Percentiles rank a stretch among this genome's conserved stretches.
These are phyloP conservation scores for Anseranas semipalmata DNA, from an alignment of 2,113 vertebrate species.

Conservation along the genomic window DNA sequence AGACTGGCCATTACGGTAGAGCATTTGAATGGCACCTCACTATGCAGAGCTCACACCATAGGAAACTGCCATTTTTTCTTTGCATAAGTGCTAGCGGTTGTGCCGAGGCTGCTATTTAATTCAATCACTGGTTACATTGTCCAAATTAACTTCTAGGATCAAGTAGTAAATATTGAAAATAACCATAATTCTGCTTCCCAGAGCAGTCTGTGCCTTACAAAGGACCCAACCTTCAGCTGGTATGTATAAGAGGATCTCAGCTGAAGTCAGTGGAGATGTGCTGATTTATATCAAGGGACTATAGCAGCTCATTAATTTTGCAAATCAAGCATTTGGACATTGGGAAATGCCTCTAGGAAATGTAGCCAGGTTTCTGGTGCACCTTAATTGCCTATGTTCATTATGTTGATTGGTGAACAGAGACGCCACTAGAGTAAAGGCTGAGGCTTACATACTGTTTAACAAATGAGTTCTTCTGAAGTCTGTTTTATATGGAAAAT, in stretches of 20 bases:
- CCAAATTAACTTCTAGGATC: slow-evolving; percentile 31
- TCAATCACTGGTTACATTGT: background rate
- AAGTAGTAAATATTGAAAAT: slow-evolving; percentile 52
- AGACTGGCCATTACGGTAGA: background rate
- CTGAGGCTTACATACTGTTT: slow-evolving; percentile 9
- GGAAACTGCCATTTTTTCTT: background rate
- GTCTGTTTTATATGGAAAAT: slow-evolving; percentile 58
- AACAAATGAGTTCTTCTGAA: slow-evolving; percentile 61
- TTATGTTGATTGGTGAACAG: slow-evolving; percentile 63
- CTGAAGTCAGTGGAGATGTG: slow-evolving; percentile 29
- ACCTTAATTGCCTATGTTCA: slow-evolving; percentile 64
- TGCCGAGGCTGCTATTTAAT: background rate
- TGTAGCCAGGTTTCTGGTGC: slow-evolving; percentile 65
- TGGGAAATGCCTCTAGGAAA: slow-evolving; percentile 66
- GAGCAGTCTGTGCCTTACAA: background rate
- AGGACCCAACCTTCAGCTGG: background rate
- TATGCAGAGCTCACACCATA: background rate
- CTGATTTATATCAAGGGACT: slow-evolving; percentile 36
- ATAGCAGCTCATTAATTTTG: slow-evolving; percentile 63
- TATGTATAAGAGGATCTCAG: background rate
- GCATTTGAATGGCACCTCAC: background rate
- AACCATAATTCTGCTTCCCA: slow-evolving; percentile 4
- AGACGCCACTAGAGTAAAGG: slow-evolving; percentile 45
- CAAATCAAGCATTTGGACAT: slow-evolving; percentile 66
- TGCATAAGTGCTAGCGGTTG: background rate